Base-by-base conservation (phyloP, 2,797 vertebrate species). In the Heliangelus exortis region DNA sequence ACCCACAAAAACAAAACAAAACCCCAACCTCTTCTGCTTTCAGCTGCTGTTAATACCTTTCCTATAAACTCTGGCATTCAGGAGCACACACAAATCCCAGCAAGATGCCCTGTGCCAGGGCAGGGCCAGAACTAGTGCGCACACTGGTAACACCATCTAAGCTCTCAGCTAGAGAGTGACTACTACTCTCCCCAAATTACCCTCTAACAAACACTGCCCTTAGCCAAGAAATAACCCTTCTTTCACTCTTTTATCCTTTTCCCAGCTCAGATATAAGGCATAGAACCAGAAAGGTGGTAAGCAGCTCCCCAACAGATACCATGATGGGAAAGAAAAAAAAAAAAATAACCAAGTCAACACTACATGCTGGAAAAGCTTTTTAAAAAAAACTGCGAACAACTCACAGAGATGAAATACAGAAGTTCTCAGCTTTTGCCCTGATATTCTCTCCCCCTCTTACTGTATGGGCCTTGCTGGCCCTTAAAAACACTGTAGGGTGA, bases 101-200 rank as follows among this genome's bases (percentile, higher is more conserved):
- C 0, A 2, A 50, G n/a, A 28, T 48, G 15, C 13, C 15, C 57
- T 33, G 8, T 23, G 51, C 12, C 5, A 57, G 67, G 12, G 16
- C 57, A 82, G 26, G 36, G 1, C 17, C 36, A 74, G 14, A 25
- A 8, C 10, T 47, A 36, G 10, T 3, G 3, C 25, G 73, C 47
- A 11, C 29, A 36, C 25, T 53, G 78, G 12, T 14, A 20, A 59
- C 15, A 31, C 9, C 62, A 74, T 15, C 59, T 1, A 16, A 62
- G 1, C 20, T n/a, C 34, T 33, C 68, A 78, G 47, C 48, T 25
- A 16, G 2, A 1, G 0, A 0, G 17, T 7, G 4, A 36, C n/a
- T 33, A 19, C 41, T 28, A 5, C 62, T 59, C 7, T 22, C 26
- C 15, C 9, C 15, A 63, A 18, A 36, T 26, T 7, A 59, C 15